Evolutionary conservation across 2,797 vertebrate species (phyloP).

Genomic region (Cynopterus sphinx): DNA sequence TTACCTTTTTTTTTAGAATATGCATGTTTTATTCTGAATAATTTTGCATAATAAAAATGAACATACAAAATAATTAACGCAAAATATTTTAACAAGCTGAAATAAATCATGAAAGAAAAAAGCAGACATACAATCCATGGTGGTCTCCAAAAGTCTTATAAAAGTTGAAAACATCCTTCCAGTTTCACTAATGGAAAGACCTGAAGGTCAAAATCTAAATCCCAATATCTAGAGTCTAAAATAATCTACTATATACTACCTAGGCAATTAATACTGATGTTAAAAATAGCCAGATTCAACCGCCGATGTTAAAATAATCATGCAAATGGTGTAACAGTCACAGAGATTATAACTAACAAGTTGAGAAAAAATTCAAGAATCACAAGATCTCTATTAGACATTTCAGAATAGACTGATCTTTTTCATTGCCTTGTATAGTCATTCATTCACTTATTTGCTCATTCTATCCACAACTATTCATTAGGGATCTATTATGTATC

Average conservation of each 20-base stretch:
- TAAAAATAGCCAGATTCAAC: background rate
- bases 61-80: constrained; percentile 80
- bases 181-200: background rate
- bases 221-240: background rate
- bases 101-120: constrained; percentile 62
- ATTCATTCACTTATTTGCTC: background rate
- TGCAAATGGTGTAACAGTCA: background rate
- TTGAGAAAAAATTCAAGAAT: background rate
- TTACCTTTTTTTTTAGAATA: constrained; percentile 85
- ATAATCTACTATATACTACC: background rate
- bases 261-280: background rate
- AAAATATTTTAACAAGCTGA: constrained; percentile 78
- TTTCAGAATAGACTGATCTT: background rate
- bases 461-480: constrained; percentile 20
- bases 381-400: background rate
- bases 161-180: constrained; percentile 50
- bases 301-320: background rate
- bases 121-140: constrained; percentile 14
- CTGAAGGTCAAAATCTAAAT: constrained; percentile 42
- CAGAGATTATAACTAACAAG: background rate
- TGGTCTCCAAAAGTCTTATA: constrained; percentile 13
- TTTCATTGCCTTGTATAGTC: background rate
- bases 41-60: constrained; percentile 83
- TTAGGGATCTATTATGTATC: background rate
- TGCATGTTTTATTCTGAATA: constrained; percentile 86